Evolutionary conservation across 2,113 vertebrate genomes (phyloP).

Genomic region (Syngnathus scovelli): DNA sequence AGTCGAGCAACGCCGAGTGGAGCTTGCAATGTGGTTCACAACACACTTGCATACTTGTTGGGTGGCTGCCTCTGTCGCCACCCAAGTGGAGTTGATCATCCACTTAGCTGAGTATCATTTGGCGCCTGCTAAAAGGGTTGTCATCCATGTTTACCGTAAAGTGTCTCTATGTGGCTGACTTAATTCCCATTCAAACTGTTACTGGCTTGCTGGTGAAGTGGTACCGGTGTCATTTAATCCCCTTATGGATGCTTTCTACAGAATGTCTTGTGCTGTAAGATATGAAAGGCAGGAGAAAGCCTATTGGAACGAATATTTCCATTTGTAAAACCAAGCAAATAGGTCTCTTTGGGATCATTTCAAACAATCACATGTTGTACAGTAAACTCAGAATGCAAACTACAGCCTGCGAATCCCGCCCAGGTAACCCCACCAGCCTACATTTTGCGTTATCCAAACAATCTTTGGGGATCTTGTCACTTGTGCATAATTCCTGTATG

Average conservation of each 20-base stretch:
- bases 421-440: slow-evolving; percentile 2
- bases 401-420: neutral
- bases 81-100: too few relatives aligned
- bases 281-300: too few relatives aligned
- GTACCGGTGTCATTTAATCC: too few relatives aligned
- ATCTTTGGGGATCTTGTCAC: slow-evolving; percentile 43
- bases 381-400: neutral
- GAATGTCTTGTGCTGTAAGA: too few relatives aligned
- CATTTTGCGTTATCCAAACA: slow-evolving; percentile 32
- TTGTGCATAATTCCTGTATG: slow-evolving; percentile 50
- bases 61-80: too few relatives aligned
- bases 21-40: too few relatives aligned
- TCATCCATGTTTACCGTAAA: neutral
- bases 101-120: neutral
- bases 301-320: neutral
- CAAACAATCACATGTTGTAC: neutral
- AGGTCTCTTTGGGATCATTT: neutral
- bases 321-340: neutral
- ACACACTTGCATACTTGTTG: too few relatives aligned
- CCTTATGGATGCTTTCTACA: too few relatives aligned
- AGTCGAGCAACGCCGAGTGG: too few relatives aligned
- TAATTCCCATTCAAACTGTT: neutral
- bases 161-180: neutral
- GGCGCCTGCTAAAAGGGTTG: neutral
- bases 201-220: too few relatives aligned